phyloP scores from a whole-genome alignment of 2,888 invertebrate species.

The Allacma fusca region DNA sequence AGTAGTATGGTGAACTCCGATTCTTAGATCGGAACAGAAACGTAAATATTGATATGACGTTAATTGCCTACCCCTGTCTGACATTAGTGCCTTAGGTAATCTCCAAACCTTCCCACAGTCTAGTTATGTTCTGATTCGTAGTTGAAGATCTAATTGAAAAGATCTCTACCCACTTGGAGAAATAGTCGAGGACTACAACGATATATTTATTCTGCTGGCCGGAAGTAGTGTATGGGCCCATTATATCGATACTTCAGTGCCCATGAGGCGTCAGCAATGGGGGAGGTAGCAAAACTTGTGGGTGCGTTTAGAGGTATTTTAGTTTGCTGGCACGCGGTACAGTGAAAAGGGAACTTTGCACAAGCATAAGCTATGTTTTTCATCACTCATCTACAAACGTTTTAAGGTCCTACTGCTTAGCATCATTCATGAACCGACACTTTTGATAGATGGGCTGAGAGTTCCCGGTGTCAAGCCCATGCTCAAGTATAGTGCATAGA shows the following conservation, averaged over 20 bases:
- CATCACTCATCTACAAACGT: conserved; percentile 45
- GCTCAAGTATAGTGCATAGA: too few species aligned
- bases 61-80: too few species aligned
- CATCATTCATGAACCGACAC: too few species aligned
- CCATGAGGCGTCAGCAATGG: conserved; percentile 38
- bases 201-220: conserved; percentile 35
- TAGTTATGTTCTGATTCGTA: neutral
- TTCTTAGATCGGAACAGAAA: too few species aligned
- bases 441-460: too few species aligned
- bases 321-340: conserved; percentile 44
- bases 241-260: conserved; percentile 41
- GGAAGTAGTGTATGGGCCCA: conserved; percentile 49
- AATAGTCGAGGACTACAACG: conserved; percentile 39
- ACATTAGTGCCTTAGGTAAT: too few species aligned
- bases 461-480: too few species aligned
- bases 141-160: neutral
- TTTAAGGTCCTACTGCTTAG: too few species aligned
- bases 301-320: conserved; percentile 24
- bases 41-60: too few species aligned
- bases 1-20: too few species aligned
- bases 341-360: conserved; percentile 39
- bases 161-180: neutral
- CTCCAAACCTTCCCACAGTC: neutral
- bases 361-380: too few species aligned
- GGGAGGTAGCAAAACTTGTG: neutral